Evolutionary conservation across 2,113 vertebrate genomes (phyloP).

Genomic region (Phrynosoma blainvillii): DNA sequence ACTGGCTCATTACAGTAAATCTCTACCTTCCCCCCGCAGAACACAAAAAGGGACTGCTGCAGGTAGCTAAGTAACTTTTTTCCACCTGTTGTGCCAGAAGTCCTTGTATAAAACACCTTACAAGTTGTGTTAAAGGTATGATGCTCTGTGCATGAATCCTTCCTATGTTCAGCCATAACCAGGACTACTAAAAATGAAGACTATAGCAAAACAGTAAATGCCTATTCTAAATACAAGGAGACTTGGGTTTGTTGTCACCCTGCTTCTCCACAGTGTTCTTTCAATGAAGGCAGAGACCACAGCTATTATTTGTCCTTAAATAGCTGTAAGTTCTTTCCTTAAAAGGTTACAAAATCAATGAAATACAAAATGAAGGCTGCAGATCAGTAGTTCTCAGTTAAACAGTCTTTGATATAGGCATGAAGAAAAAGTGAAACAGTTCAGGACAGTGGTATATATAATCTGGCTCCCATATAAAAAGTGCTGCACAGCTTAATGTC

Average conservation of each 20-base stretch:
- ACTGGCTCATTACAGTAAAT: not conserved
- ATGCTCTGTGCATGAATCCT: slow-evolving; percentile 5
- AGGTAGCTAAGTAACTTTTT: slow-evolving; percentile 41
- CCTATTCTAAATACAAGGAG: slow-evolving; percentile 34
- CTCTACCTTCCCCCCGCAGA: slow-evolving; percentile 1
- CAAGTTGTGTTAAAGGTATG: not conserved
- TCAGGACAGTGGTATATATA: slow-evolving; percentile 58
- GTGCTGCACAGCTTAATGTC: slow-evolving; percentile 52
- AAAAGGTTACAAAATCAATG: slow-evolving; percentile 58
- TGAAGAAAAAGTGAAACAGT: slow-evolving; percentile 58
- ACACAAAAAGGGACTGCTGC: not conserved
- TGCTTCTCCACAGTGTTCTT: slow-evolving; percentile 52
- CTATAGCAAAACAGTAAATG: slow-evolving; percentile 58
- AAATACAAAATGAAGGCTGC: slow-evolving; percentile 60
- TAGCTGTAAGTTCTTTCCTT: slow-evolving; percentile 40
- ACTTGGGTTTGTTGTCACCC: slow-evolving; percentile 37
- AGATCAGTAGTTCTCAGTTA: slow-evolving; percentile 65
- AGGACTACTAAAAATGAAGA: slow-evolving; percentile 49
- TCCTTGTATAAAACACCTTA: slow-evolving; percentile 3
- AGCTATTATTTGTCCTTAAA: too few species aligned
- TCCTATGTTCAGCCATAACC: slow-evolving; percentile 50
- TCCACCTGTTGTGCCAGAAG: accelerated
- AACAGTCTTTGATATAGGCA: slow-evolving; percentile 61
- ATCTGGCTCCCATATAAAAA: slow-evolving; percentile 43
- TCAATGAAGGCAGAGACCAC: slow-evolving; percentile 49